A percentile compares a stretch with the other conserved stretches of the same genome.
phyloP scores from a whole-genome alignment of 2,888 invertebrate species.

The Chaetoderma sp. region DNA sequence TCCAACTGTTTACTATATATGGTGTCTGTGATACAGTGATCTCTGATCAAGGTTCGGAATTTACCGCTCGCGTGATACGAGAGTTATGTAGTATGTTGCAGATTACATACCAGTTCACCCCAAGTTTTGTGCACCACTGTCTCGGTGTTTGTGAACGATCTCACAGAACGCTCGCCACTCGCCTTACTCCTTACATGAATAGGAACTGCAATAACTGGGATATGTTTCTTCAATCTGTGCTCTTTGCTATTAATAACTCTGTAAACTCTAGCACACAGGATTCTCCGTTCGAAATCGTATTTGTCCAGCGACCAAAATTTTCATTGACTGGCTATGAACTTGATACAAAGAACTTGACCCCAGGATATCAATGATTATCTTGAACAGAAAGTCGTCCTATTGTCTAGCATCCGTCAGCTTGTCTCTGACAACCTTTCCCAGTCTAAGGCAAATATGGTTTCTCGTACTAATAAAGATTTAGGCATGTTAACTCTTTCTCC shows the following conservation, averaged over 20 bases:
- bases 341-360: background rate
- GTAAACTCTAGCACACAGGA: background rate
- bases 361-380: background rate
- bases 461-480: constrained; percentile 8
- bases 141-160: background rate
- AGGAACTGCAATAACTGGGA: background rate
- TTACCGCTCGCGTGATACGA: no score
- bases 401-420: background rate
- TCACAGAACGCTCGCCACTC: background rate
- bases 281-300: constrained; percentile 18
- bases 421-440: background rate
- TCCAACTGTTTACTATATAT: constrained; percentile 24
- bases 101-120: no score
- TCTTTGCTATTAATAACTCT: background rate
- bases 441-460: constrained; percentile 14
- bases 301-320: background rate
- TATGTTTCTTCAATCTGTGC: background rate
- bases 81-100: no score
- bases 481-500: constrained; percentile 4
- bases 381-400: no score
- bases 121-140: constrained; percentile 3
- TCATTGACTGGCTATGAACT: background rate
- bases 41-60: no score
- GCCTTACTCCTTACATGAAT: background rate
- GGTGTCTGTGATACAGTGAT: constrained; percentile 25